These are phyloP conservation scores for Monochamus saltuarius DNA, from an alignment of 1,140 invertebrate genomes.

Conservation along the genomic window DNA sequence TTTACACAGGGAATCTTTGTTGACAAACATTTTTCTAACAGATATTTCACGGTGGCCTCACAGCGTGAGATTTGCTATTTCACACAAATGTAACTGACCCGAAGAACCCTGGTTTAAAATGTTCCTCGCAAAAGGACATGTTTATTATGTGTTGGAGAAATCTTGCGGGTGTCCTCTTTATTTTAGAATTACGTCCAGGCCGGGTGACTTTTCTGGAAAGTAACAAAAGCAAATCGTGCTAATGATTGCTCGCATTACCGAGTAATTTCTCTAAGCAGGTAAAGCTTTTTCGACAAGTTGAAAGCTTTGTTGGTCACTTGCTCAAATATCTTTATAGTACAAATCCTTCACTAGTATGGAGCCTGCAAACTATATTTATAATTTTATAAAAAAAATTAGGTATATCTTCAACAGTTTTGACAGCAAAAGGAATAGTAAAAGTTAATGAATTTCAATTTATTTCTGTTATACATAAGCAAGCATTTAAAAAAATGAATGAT, in stretches of 20 bases:
- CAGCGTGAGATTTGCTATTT: slow-evolving; percentile 36
- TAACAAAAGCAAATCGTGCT: slow-evolving; percentile 8
- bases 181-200: neutral
- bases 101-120: neutral
- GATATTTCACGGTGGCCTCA: slow-evolving; percentile 47
- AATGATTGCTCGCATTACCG: neutral
- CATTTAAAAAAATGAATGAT: no score
- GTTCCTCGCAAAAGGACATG: neutral
- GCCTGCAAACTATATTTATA: no score
- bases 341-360: no score
- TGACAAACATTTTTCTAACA: slow-evolving; percentile 48
- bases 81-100: slow-evolving; percentile 23
- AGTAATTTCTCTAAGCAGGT: neutral
- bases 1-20: slow-evolving; percentile 45
- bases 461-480: no score
- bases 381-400: no score
- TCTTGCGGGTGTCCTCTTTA: slow-evolving; percentile 12
- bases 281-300: neutral
- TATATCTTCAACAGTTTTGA: no score
- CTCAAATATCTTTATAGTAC: no score
- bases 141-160: neutral
- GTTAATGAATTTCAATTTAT: no score
- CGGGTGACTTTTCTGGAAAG: no score
- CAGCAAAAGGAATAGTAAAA: no score
- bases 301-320: neutral